Evolutionary conservation across 2,888 invertebrate genomes (phyloP).

Genomic region (Oithona nana): DNA sequence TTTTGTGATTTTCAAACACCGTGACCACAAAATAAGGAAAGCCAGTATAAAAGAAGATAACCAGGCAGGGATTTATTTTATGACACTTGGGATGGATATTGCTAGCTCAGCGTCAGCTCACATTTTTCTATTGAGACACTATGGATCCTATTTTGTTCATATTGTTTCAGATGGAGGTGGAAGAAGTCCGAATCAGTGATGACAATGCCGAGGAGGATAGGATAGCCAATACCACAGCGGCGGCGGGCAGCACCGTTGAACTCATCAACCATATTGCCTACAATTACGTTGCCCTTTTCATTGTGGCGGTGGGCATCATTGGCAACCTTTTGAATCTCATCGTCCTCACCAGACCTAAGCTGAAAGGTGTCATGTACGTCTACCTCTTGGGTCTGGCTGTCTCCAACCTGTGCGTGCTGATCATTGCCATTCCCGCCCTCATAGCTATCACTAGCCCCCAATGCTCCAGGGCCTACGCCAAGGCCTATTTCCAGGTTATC

Average conservation of each 20-base stretch:
- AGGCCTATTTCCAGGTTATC: conserved; percentile 15
- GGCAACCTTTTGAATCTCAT: conserved; percentile 32
- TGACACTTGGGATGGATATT: too few species aligned
- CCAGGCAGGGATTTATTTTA: too few species aligned
- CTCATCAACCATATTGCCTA: conserved; percentile 24
- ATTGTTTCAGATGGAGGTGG: too few species aligned
- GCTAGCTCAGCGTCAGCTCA: too few species aligned
- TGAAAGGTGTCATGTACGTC: conserved; percentile 30
- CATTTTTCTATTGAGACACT: too few species aligned
- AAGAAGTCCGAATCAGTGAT: too few species aligned
- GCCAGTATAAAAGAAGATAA: too few species aligned
- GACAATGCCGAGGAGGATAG: too few species aligned
- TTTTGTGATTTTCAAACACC: too few species aligned
- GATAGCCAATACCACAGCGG: background rate
- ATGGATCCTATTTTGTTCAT: too few species aligned
- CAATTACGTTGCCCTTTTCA: conserved; percentile 29
- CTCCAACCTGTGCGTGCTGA: conserved; percentile 30
- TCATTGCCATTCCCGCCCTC: conserved; percentile 31
- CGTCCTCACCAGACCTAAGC: conserved; percentile 31
- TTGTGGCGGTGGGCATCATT: conserved; percentile 31
- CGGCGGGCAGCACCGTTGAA: background rate
- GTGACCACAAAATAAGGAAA: too few species aligned
- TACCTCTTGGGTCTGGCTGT: conserved; percentile 31
- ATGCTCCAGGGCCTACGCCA: conserved; percentile 5
- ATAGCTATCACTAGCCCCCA: conserved; percentile 24